These are phyloP conservation scores for Microcebus griseorufus DNA, from an alignment of 2,113 vertebrate species.

Conservation along the genomic window DNA sequence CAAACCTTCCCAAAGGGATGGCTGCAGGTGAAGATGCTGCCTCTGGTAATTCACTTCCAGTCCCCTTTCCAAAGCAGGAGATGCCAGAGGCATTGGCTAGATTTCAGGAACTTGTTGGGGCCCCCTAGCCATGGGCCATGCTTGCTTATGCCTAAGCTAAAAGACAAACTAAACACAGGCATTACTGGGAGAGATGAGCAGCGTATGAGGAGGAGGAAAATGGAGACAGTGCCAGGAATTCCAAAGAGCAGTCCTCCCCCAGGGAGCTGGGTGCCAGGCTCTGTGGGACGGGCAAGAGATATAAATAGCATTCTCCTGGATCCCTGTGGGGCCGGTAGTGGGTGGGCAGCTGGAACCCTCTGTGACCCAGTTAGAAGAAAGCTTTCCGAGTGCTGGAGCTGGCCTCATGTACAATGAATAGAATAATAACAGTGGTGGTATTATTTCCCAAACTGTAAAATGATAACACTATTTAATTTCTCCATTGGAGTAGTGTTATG, in stretches of 20 bases:
- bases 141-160: not conserved
- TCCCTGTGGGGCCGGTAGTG: slow-evolving; percentile 60
- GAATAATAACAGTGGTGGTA: not conserved
- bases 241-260: slow-evolving; percentile 76
- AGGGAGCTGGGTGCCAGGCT: slow-evolving; percentile 76
- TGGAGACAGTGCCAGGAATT: slow-evolving; percentile 66
- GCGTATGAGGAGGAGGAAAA: slow-evolving; percentile 68
- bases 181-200: slow-evolving; percentile 63
- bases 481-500: not conserved
- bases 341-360: slow-evolving; percentile 75
- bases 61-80: not conserved
- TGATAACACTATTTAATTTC: slow-evolving; percentile 28
- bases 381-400: slow-evolving; percentile 46
- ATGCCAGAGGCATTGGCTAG: not conserved
- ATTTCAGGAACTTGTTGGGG: not conserved
- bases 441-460: slow-evolving; percentile 10
- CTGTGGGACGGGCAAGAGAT: slow-evolving; percentile 74
- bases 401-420: not conserved
- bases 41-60: not conserved
- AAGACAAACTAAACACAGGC: slow-evolving; percentile 25
- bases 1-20: not conserved
- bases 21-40: not conserved
- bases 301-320: slow-evolving; percentile 71
- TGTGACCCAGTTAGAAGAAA: slow-evolving; percentile 74
- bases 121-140: not conserved